Evolutionary conservation across 2,888 invertebrate species (phyloP).

Genomic region (Hypsopygia costalis): DNA sequence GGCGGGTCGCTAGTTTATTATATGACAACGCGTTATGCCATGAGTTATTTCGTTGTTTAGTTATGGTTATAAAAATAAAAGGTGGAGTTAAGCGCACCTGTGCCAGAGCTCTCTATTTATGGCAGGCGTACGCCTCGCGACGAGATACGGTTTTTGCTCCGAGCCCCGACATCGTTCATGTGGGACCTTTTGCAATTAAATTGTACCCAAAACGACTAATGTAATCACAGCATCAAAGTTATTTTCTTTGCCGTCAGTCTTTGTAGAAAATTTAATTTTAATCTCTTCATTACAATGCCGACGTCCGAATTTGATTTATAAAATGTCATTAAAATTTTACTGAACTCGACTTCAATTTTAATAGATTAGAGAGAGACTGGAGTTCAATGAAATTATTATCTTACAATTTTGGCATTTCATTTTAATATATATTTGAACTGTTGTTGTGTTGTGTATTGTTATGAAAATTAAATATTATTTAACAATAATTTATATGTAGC

Average conservation of each 20-base stretch:
- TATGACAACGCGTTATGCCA: conserved; percentile 1
- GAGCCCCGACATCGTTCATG: background rate
- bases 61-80: conserved; percentile 15
- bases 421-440: background rate
- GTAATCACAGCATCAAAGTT: background rate
- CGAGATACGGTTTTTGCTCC: conserved; percentile 1
- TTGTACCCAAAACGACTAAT: background rate
- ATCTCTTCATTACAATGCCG: conserved; percentile 8
- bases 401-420: background rate
- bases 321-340: conserved; percentile 6
- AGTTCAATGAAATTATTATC: background rate
- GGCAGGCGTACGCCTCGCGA: background rate
- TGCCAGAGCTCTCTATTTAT: conserved; percentile 18
- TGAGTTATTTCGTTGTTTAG: conserved; percentile 8
- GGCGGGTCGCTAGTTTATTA: too few species aligned
- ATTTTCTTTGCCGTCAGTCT: background rate
- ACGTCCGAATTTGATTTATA: conserved; percentile 9
- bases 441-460: background rate
- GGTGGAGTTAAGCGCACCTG: conserved; percentile 16
- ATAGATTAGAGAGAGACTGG: conserved; percentile 5
- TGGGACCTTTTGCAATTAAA: background rate
- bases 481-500: too few species aligned
- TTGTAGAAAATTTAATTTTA: conserved; percentile 6
- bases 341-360: conserved; percentile 5
- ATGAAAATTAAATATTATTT: background rate